phyloP scores from a whole-genome alignment of 2,113 vertebrate genomes.

The Penelope pileata region DNA sequence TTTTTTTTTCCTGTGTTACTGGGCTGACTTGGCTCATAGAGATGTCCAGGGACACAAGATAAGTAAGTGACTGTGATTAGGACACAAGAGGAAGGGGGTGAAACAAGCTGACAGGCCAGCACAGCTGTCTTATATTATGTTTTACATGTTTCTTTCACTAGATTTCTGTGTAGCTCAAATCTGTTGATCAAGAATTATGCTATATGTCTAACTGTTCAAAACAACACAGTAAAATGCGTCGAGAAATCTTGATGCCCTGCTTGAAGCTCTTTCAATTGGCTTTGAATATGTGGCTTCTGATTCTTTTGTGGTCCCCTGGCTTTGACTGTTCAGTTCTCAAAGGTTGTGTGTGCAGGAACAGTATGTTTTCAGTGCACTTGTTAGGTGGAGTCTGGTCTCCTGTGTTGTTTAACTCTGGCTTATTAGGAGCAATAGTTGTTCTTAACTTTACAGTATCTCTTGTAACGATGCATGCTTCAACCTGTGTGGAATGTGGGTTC shows the following conservation, averaged over 20 bases:
- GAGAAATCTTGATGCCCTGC: not conserved
- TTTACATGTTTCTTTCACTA: not conserved
- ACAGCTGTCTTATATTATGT: not conserved
- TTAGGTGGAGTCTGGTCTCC: not conserved
- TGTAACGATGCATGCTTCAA: not conserved
- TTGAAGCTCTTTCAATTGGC: not conserved
- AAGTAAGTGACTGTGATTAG: not conserved
- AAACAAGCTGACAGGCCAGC: not conserved
- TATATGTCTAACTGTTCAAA: no score
- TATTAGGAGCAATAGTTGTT: not conserved
- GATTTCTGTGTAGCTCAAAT: not conserved
- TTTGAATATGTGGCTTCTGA: not conserved
- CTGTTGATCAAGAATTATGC: not conserved
- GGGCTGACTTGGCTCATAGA: not conserved
- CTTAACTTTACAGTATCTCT: not conserved
- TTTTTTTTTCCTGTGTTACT: not conserved
- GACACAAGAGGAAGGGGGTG: not conserved
- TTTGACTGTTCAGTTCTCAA: not conserved
- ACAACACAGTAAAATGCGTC: not conserved
- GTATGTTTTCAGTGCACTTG: not conserved
- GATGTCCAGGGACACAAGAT: not conserved
- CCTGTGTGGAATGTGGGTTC: constrained; percentile 46
- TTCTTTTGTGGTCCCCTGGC: not conserved
- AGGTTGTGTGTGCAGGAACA: fast-evolving
- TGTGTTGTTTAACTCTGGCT: not conserved